phyloP scores from a whole-genome alignment of 2,797 vertebrate species.

The Adrianichthys oophorus region DNA sequence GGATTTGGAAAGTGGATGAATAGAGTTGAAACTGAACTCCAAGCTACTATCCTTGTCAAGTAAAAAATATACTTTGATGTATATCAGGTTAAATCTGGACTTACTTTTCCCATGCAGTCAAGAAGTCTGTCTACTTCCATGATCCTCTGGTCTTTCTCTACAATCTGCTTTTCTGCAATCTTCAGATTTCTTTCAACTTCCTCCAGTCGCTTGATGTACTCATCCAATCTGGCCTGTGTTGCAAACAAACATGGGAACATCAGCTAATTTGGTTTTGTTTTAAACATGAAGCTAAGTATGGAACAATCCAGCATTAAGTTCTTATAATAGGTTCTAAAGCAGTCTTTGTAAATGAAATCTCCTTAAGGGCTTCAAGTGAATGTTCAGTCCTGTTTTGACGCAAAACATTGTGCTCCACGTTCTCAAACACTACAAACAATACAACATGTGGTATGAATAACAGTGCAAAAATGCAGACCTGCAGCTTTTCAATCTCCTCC shows the following conservation, averaged over 20 bases:
- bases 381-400: neutral
- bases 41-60: neutral
- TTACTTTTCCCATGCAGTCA: conserved; percentile 90
- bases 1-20: too few species aligned
- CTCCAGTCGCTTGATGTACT: conserved; percentile 88
- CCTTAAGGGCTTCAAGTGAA: neutral
- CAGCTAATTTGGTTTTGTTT: neutral
- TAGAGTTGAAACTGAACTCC: neutral
- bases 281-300: neutral
- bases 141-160: conserved; percentile 90
- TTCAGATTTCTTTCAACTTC: conserved; percentile 87
- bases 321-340: too few species aligned
- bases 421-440: conserved; percentile 6
- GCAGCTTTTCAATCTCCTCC: conserved; percentile 87
- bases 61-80: too few species aligned
- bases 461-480: conserved; percentile 73
- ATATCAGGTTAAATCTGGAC: neutral
- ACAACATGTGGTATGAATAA: conserved; percentile 19
- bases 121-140: conserved; percentile 89
- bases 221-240: conserved; percentile 87
- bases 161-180: conserved; percentile 84
- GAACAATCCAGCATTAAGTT: neutral
- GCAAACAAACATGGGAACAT: conserved; percentile 8
- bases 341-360: neutral
- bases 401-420: neutral